These are phyloP conservation scores for Macrotis lagotis DNA, from an alignment of 2,113 vertebrate genomes.

Conservation along the genomic window DNA sequence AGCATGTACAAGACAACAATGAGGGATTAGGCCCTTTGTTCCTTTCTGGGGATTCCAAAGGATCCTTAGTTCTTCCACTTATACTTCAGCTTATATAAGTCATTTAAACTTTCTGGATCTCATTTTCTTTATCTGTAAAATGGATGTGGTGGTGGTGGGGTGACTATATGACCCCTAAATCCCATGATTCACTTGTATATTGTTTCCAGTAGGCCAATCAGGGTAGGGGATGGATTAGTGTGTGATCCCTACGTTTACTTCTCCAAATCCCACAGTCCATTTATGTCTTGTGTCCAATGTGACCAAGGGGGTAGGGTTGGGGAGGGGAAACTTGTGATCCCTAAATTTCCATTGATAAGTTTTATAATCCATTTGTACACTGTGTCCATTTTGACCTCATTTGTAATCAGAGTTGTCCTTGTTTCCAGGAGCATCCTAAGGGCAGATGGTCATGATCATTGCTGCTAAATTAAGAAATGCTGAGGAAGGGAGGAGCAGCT, in stretches of 20 bases:
- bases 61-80: background rate
- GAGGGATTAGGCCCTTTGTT: background rate
- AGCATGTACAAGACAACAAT: background rate
- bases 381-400: background rate
- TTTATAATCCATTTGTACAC: background rate
- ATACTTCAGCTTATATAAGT: background rate
- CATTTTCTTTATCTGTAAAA: background rate
- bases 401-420: background rate
- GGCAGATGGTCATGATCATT: background rate
- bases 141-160: background rate
- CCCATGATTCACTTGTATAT: background rate
- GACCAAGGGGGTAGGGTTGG: background rate
- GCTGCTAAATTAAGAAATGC: background rate
- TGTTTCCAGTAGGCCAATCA: background rate
- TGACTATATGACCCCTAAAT: background rate
- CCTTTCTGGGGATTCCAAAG: background rate
- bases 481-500: background rate
- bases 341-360: background rate
- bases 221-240: background rate
- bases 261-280: background rate
- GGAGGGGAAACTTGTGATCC: background rate
- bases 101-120: background rate
- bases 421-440: background rate
- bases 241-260: background rate
- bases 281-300: background rate